A percentile compares a stretch with the other conserved stretches of the same genome.
Evolutionary conservation across 2,797 vertebrate species (phyloP).

Genomic region (Anguilla anguilla): DNA sequence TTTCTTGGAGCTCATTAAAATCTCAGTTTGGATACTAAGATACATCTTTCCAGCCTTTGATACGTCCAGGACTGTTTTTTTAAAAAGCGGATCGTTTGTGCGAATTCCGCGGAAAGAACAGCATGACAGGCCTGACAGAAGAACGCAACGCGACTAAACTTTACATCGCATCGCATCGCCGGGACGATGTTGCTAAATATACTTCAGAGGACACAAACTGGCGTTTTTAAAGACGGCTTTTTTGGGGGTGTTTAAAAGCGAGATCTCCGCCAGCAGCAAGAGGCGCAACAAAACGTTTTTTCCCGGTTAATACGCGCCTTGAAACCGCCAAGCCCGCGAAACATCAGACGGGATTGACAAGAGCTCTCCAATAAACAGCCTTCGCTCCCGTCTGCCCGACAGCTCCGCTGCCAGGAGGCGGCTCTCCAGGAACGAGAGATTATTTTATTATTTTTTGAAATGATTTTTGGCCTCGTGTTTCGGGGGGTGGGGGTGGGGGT

Average conservation of each 20-base stretch:
- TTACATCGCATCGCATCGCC: not conserved
- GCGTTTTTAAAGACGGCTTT: not conserved
- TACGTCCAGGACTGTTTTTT: not conserved
- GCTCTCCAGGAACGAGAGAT: not conserved
- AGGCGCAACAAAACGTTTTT: not conserved
- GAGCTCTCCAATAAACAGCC: not conserved
- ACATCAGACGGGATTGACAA: not conserved
- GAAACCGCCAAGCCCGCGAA: not conserved
- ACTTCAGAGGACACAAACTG: not conserved
- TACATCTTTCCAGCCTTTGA: too few relatives aligned
- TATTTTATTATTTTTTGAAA: not conserved
- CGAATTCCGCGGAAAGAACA: not conserved
- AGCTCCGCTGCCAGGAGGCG: conserved; percentile 29
- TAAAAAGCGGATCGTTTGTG: not conserved
- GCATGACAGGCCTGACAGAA: not conserved
- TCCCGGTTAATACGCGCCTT: not conserved
- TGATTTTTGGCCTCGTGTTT: not conserved
- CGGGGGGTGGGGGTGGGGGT: not conserved
- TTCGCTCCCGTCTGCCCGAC: not conserved
- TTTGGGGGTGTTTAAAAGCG: not conserved
- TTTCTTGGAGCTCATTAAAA: too few relatives aligned
- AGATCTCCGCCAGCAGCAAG: not conserved
- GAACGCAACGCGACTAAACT: not conserved
- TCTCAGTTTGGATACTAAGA: too few relatives aligned
- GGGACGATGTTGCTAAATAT: not conserved